Base-by-base conservation (phyloP, 2,113 vertebrate genomes). In the Pseudorasbora parva region DNA sequence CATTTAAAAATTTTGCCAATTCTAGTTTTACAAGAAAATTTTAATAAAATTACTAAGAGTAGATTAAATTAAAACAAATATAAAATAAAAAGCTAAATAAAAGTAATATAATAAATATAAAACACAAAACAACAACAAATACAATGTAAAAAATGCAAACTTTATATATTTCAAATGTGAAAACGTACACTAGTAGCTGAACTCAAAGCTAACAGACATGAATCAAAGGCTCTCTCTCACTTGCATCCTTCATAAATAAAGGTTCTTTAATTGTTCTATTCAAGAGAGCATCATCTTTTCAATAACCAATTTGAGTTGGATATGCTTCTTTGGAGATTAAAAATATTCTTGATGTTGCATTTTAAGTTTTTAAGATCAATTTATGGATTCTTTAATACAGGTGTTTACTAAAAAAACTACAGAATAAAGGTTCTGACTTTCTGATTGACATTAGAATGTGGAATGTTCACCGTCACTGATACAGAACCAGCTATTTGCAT, bases 401-500 rank as follows among this genome's bases (percentile, higher is more conserved):
- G 17, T 17, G 2, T 23, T 45, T 45, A 2, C 19, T 21, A n/a
- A 43, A n/a, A 43, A 69, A 2, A 69, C 19, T 2, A n/a, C 30
- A 19, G 12, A 64, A 64, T 30, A 8, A 64, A 66, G 33, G 62
- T 66, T 33, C 60, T 8, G 60, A 30, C 14, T 17, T 41, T 71
- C 41, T 45, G 12, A 11, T 45, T 45, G n/a, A 7, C 15, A 72
- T 12, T 45, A 10, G 2, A 27, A 14, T 27, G 12, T 74, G 75
- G 82, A 74, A 77, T 59, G 9, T 17, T 47, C 56, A 8, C 9
- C 14, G 27, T 59, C 72, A 41, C 62, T 73, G 73, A 78, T 64
- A 73, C 25, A 43, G 43, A 69, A 68, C 37, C 8, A 25, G 5
- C 1, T 0, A 84, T 84, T 85, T 79, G 68, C 80, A 85, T 87